Evolutionary conservation across 2,888 invertebrate species (phyloP).

Genomic region (Philaethria dido): DNA sequence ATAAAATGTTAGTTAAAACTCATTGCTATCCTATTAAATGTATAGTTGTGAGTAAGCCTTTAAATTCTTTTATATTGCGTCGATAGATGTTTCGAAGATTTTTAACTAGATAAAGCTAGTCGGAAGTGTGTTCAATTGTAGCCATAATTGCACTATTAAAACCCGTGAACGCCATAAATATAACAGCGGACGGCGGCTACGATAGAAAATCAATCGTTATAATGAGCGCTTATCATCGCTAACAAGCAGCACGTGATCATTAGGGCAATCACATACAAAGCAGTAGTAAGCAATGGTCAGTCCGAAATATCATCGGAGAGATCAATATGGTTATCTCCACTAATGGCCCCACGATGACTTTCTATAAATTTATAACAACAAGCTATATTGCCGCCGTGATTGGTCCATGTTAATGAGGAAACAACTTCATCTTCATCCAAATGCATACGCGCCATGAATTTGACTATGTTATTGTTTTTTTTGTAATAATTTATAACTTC

Average conservation of each 20-base stretch:
- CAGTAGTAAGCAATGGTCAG: conserved; percentile 57
- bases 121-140: conserved; percentile 57
- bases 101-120: conserved; percentile 46
- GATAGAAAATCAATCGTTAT: conserved; percentile 72
- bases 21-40: neutral
- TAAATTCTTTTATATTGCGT: conserved; percentile 24
- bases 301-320: conserved; percentile 64
- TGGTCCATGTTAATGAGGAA: conserved; percentile 76
- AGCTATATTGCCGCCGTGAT: conserved; percentile 66
- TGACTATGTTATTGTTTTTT: conserved; percentile 57
- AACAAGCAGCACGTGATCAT: conserved; percentile 81
- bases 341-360: conserved; percentile 81
- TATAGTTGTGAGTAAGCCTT: neutral
- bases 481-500: conserved; percentile 53
- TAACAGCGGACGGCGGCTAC: conserved; percentile 61
- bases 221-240: conserved; percentile 70
- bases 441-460: conserved; percentile 60
- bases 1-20: neutral
- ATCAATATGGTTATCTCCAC: conserved; percentile 78
- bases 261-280: conserved; percentile 73
- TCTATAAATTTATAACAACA: conserved; percentile 83
- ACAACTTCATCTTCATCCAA: conserved; percentile 70
- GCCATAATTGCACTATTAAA: conserved; percentile 69
- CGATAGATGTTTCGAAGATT: conserved; percentile 22
- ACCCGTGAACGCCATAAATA: conserved; percentile 75